Evolutionary conservation across 2,888 invertebrate species (phyloP), one percentile per base, ranked within the genome.

Genomic region (Molanna angustata): DNA sequence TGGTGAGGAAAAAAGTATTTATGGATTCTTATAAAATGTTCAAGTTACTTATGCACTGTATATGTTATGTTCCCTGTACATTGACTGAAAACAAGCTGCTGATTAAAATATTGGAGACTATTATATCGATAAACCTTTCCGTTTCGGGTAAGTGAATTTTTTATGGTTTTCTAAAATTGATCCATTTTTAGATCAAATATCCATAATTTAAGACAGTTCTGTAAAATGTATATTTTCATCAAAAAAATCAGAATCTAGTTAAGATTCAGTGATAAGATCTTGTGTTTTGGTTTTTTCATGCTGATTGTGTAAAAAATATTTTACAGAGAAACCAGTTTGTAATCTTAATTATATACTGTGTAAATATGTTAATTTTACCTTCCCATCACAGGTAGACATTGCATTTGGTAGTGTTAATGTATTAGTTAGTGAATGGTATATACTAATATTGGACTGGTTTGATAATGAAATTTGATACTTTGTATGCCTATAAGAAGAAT

Each of bases 71-170:
- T 44, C 64, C 63, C 32, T 61, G 65, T 19, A 60, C 61, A 6
- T 4, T 35, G 19, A 49, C 61, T 0, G 73, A 73, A 63, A 57
- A 65, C 61, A 60, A 72, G 39, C 47, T 70, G 18, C 68, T 73
- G 16, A 62, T 73, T 60, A 69, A 68, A 62, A 66, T 76, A 39
- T 62, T 73, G 52, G 77, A 78, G 59, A 70, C 76, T 1, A 60
- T 76, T 59, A 66, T 78, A 7, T 74, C 73, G 0, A 71, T 74
- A 45, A 75, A 75, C 58, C 71, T 76, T 20, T 67, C 75, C 1
- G 67, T 71, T 0, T 66, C 74, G 3, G 76, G 76, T 76, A 45
- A 69, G 69, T 67, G 14, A 39, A 37, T 35, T 6, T 33, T 40
- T 13, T 11, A n/a, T n/a, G n/a, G n/a, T n/a, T 49, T 39, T 39